Base-by-base conservation (phyloP, 2,888 invertebrate species). In the Drosophila tripunctata region DNA sequence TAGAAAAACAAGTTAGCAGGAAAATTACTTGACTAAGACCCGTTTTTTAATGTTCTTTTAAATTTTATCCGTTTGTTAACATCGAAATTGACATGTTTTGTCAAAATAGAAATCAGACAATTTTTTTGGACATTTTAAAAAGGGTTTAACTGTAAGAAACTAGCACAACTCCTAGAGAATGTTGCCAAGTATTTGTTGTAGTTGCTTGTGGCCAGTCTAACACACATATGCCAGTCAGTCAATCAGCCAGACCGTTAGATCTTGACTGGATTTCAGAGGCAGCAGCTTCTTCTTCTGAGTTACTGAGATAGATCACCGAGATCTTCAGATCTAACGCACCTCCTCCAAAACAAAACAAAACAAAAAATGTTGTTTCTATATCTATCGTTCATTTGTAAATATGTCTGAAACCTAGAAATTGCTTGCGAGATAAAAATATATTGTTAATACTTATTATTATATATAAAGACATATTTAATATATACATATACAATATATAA, bases 301-400 rank as follows among this genome's bases (percentile, higher is more conserved):
- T 19, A 24, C 15, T 45, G 27, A 12, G 22, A 24, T 51, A 17
- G 30, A 56, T 30, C n/a, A n/a, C n/a, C n/a, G n/a, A 19, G 47
- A 24, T 50, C 41, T 19, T 44, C 72, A 54, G 73, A 54, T 55
- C 62, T 48, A 44, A 17, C 7, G 48, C 67, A 41, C 24, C 52
- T 30, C 19, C 24, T n/a, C n/a, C n/a, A n/a, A n/a, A n/a, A n/a
- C n/a, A n/a, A n/a, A n/a, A n/a, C 36, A 6, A n/a, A n/a, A 17
- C 4, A 35, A 24, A 73, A 70, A 58, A 72, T 57, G 76, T 75
- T 85, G 86, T 87, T 81, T 81, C 75, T 74, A 57, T 62, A 58
- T 70, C 66, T 57, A 62, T 56, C 51, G 64, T 75, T 86, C 70
- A 75, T 81, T 82, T 88, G 86, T 85, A 88, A 85, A 87, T 85